A percentile compares a stretch with the other conserved stretches of the same genome.
phyloP scores from a whole-genome alignment of 2,113 vertebrate species.

The Oenanthe melanoleuca region DNA sequence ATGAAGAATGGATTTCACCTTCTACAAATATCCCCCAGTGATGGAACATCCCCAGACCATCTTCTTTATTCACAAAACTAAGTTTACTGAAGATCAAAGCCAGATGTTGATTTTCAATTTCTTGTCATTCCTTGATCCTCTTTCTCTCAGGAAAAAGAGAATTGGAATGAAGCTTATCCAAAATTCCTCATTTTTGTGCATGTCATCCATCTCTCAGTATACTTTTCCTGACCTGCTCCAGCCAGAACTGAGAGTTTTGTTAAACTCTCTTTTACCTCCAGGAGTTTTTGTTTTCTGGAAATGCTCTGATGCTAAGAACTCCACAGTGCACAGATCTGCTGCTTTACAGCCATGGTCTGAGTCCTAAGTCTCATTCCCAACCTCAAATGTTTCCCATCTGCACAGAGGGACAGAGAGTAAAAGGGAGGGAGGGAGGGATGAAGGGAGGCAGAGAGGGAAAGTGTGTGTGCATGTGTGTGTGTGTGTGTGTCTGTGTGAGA shows the following conservation, averaged over 20 bases:
- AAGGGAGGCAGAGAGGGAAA: background rate
- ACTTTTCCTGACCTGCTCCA: background rate
- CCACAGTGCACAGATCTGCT: background rate
- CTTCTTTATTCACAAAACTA: background rate
- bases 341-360: background rate
- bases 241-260: background rate
- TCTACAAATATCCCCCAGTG: background rate
- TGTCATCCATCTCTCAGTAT: background rate
- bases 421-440: accelerated
- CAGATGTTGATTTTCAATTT: background rate
- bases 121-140: background rate
- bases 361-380: background rate
- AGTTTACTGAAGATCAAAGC: background rate
- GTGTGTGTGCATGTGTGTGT: too few relatives aligned
- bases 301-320: background rate
- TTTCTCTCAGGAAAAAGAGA: background rate
- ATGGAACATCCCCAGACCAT: background rate
- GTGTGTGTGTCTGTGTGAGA: too few relatives aligned
- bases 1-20: background rate
- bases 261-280: background rate
- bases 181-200: background rate
- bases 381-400: background rate
- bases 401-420: background rate
- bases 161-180: background rate
- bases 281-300: background rate